Conservation (phyloP, 1,140 invertebrate genomes). For the Pogonomyrmex barbatus region DNA sequence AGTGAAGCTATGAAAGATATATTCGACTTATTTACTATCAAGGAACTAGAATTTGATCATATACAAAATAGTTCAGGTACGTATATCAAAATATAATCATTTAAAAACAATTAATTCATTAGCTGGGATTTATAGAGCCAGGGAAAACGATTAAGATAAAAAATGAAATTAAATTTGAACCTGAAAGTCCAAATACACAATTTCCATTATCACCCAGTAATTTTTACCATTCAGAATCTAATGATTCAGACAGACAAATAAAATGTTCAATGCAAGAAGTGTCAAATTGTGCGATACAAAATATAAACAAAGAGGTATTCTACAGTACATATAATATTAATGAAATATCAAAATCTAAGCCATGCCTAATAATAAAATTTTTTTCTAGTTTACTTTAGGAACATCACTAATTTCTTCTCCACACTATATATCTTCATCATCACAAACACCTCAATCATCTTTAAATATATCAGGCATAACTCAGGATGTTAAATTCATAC, state of each 20-base stretch:
- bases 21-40: slow-evolving; percentile 53
- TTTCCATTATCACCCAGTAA: slow-evolving; percentile 77
- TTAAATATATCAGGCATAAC: slow-evolving; percentile 53
- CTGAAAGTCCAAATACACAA: slow-evolving; percentile 69
- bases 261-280: slow-evolving; percentile 4
- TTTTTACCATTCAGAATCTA: slow-evolving; percentile 77
- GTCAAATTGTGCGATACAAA: slow-evolving; percentile 2
- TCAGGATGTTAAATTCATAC: slow-evolving; percentile 72
- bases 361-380: neutral
- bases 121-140: slow-evolving; percentile 9
- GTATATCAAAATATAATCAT: neutral
- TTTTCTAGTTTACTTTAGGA: slow-evolving; percentile 77
- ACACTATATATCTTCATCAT: slow-evolving; percentile 75
- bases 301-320: slow-evolving; percentile 29
- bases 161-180: slow-evolving; percentile 76
- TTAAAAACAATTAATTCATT: neutral
- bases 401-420: slow-evolving; percentile 83
- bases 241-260: slow-evolving; percentile 74
- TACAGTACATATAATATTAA: neutral
- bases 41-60: slow-evolving; percentile 61
- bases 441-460: slow-evolving; percentile 73
- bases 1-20: slow-evolving; percentile 73
- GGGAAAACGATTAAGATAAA: slow-evolving; percentile 18
- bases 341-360: neutral
- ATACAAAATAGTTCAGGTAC: slow-evolving; percentile 60